Conservation (phyloP, 2,888 invertebrate species). For the Drosophila koepferae region DNA sequence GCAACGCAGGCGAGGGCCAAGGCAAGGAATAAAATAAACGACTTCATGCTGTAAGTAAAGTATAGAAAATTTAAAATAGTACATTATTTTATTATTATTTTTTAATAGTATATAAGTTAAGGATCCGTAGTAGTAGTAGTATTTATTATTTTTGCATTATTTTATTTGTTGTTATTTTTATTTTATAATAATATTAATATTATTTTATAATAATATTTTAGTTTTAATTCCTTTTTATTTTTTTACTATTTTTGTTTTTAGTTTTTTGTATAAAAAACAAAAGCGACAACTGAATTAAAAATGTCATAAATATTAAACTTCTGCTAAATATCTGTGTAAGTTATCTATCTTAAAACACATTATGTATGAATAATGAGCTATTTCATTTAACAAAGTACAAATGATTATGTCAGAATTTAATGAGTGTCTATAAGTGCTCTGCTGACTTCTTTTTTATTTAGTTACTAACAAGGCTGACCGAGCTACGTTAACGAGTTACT, state of each 20-base stretch:
- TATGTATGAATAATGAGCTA: neutral
- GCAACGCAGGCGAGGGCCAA: slow-evolving; percentile 84
- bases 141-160: no score
- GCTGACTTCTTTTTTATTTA: neutral
- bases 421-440: slow-evolving; percentile 4
- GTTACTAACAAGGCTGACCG: slow-evolving; percentile 5
- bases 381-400: neutral
- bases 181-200: no score
- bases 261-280: no score
- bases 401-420: neutral
- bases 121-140: no score
- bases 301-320: neutral
- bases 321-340: no score
- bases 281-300: neutral
- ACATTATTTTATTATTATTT: no score
- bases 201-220: no score
- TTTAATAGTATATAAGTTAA: no score
- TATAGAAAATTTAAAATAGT: no score
- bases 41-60: slow-evolving; percentile 62
- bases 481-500: neutral
- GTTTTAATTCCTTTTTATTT: no score
- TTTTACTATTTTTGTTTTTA: no score
- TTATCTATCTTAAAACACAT: neutral
- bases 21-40: slow-evolving; percentile 43
- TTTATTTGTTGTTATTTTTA: no score